Percentiles rank a stretch among this genome's conserved stretches.
Conservation (phyloP, 2,888 invertebrate species). For the Electrophaes corylata region DNA sequence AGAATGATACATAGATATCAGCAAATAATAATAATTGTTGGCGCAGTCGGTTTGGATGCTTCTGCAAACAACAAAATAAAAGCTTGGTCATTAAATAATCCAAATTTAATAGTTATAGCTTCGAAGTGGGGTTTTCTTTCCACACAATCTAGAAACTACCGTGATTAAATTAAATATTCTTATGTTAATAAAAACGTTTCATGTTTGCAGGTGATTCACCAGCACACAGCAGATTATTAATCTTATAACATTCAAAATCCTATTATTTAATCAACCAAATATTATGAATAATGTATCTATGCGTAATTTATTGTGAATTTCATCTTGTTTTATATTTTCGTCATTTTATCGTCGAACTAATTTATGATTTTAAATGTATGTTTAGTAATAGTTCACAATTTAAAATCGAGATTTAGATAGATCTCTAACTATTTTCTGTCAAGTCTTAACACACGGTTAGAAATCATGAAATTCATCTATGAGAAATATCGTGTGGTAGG, state of each 20-base stretch:
- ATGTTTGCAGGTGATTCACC: constrained; percentile 55
- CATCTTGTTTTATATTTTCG: constrained; percentile 51
- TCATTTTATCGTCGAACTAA: constrained; percentile 58
- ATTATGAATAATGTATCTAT: constrained; percentile 76
- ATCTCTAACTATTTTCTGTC: constrained; percentile 45
- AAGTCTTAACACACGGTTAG: constrained; percentile 9
- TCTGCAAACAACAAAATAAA: not conserved
- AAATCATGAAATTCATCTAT: not conserved
- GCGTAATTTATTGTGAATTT: constrained; percentile 75
- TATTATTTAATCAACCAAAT: constrained; percentile 79
- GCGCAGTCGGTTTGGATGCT: constrained; percentile 3
- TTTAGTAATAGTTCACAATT: constrained; percentile 53
- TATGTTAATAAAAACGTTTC: constrained; percentile 17
- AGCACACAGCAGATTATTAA: constrained; percentile 62
- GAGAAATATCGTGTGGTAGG: constrained; percentile 8
- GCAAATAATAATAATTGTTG: not conserved
- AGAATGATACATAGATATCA: not conserved
- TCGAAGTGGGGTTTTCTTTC: not conserved
- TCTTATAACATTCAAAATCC: constrained; percentile 56
- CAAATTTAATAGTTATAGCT: not conserved
- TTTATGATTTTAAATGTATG: constrained; percentile 66
- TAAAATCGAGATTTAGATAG: constrained; percentile 46
- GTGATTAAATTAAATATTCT: not conserved
- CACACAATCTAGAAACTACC: not conserved
- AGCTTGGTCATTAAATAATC: not conserved